Percentiles rank a stretch among this genome's conserved stretches.
Evolutionary conservation across 2,113 vertebrate genomes (phyloP).

Genomic region (Trochalopteron elliotii): DNA sequence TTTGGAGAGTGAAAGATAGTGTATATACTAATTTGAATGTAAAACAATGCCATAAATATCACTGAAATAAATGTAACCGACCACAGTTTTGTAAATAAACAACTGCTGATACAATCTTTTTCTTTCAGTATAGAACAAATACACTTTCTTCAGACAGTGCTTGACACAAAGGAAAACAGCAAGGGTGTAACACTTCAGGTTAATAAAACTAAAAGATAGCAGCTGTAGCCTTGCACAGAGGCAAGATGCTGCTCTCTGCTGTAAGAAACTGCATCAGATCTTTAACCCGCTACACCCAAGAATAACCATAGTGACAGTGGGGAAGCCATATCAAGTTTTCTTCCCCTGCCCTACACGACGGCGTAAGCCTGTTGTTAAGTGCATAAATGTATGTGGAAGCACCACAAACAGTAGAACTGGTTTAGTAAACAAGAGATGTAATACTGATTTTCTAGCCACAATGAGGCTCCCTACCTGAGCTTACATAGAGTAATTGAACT

Average conservation of each 20-base stretch:
- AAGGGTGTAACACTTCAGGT: neutral
- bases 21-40: neutral
- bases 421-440: neutral
- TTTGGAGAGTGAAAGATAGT: neutral
- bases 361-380: neutral
- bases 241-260: constrained; percentile 43
- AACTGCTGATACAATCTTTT: neutral
- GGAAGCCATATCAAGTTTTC: neutral
- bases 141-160: constrained; percentile 20
- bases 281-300: neutral
- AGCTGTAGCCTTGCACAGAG: neutral
- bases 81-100: constrained; percentile 27
- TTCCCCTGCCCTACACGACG: neutral
- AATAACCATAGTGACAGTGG: neutral
- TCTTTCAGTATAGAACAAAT: neutral
- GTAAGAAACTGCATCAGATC: neutral
- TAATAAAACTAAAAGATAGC: neutral
- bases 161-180: neutral
- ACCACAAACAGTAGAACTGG: neutral
- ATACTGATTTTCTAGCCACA: neutral
- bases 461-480: neutral
- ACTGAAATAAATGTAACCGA: neutral
- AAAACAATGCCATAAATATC: neutral
- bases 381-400: neutral
- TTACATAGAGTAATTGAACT: neutral